Conservation (phyloP, 1,140 invertebrate genomes). For the Proales similis region DNA sequence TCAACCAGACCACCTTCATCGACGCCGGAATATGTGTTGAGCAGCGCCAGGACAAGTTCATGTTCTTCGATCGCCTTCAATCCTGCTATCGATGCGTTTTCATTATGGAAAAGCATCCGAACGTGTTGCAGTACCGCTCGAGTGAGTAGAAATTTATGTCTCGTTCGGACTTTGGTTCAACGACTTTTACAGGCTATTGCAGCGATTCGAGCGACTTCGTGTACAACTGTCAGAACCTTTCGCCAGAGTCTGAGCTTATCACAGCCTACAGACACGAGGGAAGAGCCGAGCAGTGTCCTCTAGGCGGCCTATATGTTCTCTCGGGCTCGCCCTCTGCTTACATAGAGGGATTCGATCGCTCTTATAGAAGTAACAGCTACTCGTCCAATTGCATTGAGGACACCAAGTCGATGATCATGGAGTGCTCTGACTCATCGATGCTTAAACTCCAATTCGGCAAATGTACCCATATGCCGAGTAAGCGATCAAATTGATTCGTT, state of each 20-base stretch:
- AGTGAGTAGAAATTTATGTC: no score
- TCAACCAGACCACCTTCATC: conserved; percentile 21
- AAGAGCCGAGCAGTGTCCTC: conserved; percentile 9
- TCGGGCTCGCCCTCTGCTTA: neutral
- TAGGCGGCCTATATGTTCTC: conserved; percentile 12
- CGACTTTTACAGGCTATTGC: no score
- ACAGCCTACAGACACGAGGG: conserved; percentile 10
- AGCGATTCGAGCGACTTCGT: conserved; percentile 3
- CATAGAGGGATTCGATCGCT: neutral
- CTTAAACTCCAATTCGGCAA: conserved; percentile 26
- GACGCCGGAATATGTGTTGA: conserved; percentile 15
- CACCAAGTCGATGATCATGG: conserved; percentile 6
- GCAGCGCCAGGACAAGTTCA: conserved; percentile 21
- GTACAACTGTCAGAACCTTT: conserved; percentile 32
- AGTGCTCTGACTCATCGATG: conserved; percentile 31
- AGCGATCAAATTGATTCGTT: neutral
- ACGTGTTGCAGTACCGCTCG: conserved; percentile 26
- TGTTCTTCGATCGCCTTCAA: conserved; percentile 16
- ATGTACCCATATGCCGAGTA: conserved; percentile 33
- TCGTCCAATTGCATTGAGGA: neutral
- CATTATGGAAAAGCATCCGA: conserved; percentile 33
- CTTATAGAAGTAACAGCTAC: conserved; percentile 3
- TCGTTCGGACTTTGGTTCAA: no score
- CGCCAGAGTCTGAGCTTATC: conserved; percentile 27
- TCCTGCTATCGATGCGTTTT: conserved; percentile 29